Percentiles rank a stretch among this genome's conserved stretches.
These are phyloP conservation scores for Cephalophus harveyi DNA, from an alignment of 2,113 vertebrate genomes.

Conservation along the genomic window DNA sequence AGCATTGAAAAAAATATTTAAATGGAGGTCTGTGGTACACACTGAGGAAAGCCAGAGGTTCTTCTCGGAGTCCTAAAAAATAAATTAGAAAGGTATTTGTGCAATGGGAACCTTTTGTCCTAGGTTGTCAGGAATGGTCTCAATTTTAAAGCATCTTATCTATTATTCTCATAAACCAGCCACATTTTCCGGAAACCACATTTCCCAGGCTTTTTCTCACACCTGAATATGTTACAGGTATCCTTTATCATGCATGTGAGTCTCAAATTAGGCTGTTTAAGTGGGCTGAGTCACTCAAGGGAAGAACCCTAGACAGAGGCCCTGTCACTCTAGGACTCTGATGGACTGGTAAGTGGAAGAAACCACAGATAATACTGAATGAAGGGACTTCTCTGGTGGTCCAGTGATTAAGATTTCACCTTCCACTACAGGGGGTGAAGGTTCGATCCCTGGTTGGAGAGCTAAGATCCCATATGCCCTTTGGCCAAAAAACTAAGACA, in stretches of 20 bases:
- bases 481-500: neutral
- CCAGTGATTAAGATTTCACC: neutral
- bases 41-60: neutral
- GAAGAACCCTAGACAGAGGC: neutral
- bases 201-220: neutral
- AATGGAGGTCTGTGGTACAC: neutral
- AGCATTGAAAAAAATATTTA: neutral
- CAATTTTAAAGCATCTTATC: constrained; percentile 5
- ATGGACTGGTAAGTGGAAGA: neutral
- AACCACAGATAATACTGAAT: neutral
- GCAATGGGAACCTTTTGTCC: neutral
- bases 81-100: neutral
- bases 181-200: neutral
- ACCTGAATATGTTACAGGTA: constrained; percentile 8
- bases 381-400: neutral
- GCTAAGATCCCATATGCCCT: neutral
- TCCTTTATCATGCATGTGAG: neutral
- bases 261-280: neutral
- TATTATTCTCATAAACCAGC: constrained; percentile 29
- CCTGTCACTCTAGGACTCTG: neutral
- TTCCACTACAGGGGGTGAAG: neutral
- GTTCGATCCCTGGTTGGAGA: neutral
- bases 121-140: neutral
- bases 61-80: neutral
- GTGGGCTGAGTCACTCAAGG: neutral